phyloP scores from a whole-genome alignment of 2,113 vertebrate genomes.

The Lanius ludovicianus region DNA sequence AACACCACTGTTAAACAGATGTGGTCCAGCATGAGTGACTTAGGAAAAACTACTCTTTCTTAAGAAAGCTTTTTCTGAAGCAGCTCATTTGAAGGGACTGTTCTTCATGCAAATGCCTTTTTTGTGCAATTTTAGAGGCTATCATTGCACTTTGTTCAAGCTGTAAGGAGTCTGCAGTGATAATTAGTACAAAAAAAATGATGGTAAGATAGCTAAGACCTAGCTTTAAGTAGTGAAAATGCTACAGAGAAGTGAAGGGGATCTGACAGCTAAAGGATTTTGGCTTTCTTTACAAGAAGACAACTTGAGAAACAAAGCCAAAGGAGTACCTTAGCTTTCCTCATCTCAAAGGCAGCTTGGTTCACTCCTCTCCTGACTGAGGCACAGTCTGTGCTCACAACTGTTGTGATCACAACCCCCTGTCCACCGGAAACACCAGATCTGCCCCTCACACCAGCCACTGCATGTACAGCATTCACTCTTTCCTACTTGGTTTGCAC shows the following conservation, averaged over 20 bases:
- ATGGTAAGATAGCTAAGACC: not conserved
- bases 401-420: not conserved
- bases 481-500: not conserved
- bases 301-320: conserved; percentile 42
- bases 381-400: not conserved
- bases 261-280: not conserved
- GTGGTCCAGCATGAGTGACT: not conserved
- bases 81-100: not conserved
- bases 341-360: not conserved
- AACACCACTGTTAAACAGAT: not conserved
- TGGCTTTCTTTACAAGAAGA: not conserved
- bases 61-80: not conserved
- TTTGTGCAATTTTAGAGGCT: not conserved
- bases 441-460: not conserved
- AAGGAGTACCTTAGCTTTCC: not conserved
- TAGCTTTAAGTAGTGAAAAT: conserved; percentile 13
- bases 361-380: not conserved
- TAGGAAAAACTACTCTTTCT: not conserved
- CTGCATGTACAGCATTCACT: not conserved
- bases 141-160: not conserved
- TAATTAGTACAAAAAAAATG: not conserved
- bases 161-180: not conserved
- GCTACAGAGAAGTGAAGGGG: conserved; percentile 10
- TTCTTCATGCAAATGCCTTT: not conserved
- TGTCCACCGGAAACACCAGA: not conserved